Evolutionary conservation across 1,140 invertebrate genomes (phyloP).

Genomic region (Muscidifurax raptorellus): DNA sequence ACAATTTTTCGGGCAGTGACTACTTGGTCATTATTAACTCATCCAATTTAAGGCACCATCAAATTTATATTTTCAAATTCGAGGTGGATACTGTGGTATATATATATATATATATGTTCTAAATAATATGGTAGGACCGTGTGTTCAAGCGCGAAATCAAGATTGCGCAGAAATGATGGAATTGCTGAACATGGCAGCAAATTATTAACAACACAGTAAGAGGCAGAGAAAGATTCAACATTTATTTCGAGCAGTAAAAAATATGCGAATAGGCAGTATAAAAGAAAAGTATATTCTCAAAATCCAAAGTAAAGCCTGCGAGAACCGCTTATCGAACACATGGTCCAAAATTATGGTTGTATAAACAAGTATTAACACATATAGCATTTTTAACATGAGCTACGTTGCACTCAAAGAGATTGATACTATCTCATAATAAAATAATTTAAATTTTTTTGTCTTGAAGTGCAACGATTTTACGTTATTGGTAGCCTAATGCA

Average conservation of each 20-base stretch:
- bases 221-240: constrained; percentile 51
- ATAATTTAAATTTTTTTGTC: neutral
- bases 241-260: constrained; percentile 54
- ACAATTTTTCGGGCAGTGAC: neutral
- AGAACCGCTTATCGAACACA: constrained; percentile 38
- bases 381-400: constrained; percentile 37
- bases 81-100: neutral
- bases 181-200: constrained; percentile 40
- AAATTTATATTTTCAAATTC: neutral
- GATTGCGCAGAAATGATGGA: constrained; percentile 28
- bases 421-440: neutral
- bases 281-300: constrained; percentile 15
- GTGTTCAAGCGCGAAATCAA: constrained; percentile 47
- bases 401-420: constrained; percentile 13
- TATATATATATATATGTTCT: constrained; percentile 2
- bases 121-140: constrained; percentile 32
- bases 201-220: constrained; percentile 44
- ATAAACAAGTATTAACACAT: constrained; percentile 42
- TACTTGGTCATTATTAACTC: neutral
- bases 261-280: constrained; percentile 47
- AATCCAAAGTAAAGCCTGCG: constrained; percentile 30
- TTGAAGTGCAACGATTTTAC: constrained; percentile 27
- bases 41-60: constrained; percentile 17
- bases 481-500: constrained; percentile 29
- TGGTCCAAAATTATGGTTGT: constrained; percentile 20